phyloP scores from a whole-genome alignment of 2,888 invertebrate species.

The Eurytoma californica region DNA sequence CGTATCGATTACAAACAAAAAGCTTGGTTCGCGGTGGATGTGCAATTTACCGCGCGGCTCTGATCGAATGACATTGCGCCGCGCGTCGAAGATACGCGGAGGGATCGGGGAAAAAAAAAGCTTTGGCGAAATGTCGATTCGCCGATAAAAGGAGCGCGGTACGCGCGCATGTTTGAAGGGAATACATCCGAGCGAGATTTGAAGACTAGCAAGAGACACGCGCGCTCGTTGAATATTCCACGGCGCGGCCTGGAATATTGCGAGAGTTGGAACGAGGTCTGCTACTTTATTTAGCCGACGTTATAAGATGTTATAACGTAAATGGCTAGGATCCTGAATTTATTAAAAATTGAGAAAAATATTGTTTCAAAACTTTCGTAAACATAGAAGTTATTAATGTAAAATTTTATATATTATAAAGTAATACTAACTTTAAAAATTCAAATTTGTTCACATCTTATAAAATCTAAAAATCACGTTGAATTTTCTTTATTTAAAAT shows the following conservation, averaged over 20 bases:
- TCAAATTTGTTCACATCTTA: too few relatives aligned
- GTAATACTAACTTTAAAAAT: too few relatives aligned
- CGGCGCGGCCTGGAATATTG: slow-evolving; percentile 20
- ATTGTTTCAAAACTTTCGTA: background rate
- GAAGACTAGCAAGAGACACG: slow-evolving; percentile 17
- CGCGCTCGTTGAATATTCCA: slow-evolving; percentile 25
- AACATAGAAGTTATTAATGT: too few relatives aligned
- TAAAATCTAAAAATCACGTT: too few relatives aligned
- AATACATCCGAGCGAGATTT: slow-evolving; percentile 31
- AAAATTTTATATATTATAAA: too few relatives aligned
- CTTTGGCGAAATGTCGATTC: background rate
- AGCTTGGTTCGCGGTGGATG: background rate
- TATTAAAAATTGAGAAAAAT: background rate
- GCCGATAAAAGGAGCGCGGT: slow-evolving; percentile 5
- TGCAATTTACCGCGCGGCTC: slow-evolving; percentile 21
- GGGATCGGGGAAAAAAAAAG: background rate
- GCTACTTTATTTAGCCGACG: too few relatives aligned
- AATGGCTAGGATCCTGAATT: too few relatives aligned
- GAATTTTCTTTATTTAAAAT: too few relatives aligned
- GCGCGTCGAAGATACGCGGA: background rate
- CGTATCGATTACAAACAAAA: slow-evolving; percentile 32
- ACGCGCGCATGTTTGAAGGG: background rate
- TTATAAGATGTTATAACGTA: too few relatives aligned
- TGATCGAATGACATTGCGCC: slow-evolving; percentile 16
- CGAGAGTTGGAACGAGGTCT: background rate